Evolutionary conservation across 2,797 vertebrate genomes (phyloP).

Genomic region (Odontamblyopus lacepedii): DNA sequence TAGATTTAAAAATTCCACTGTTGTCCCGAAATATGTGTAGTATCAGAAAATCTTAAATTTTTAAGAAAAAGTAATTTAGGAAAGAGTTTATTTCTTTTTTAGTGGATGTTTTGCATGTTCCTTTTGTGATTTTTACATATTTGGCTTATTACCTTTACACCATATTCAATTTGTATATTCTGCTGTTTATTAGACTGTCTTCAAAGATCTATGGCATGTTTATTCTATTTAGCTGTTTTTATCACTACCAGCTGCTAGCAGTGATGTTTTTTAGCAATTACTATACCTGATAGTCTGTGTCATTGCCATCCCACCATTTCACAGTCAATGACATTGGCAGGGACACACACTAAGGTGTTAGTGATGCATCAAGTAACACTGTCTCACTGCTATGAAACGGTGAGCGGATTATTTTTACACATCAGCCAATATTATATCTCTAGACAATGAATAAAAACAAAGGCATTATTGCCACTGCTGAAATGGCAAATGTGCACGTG

Average conservation of each 20-base stretch:
- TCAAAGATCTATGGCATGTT: slow-evolving; percentile 9
- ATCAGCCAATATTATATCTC: slow-evolving; percentile 13
- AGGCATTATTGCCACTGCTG: slow-evolving; percentile 4
- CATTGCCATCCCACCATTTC: slow-evolving; percentile 32
- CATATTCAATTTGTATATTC: background rate
- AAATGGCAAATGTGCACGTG: background rate
- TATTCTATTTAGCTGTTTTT: slow-evolving; percentile 5
- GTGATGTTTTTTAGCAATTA: slow-evolving; percentile 33
- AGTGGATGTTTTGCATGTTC: no score
- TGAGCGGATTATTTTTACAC: slow-evolving; percentile 23
- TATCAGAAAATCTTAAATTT: no score
- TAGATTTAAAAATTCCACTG: no score
- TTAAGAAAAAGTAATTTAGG: no score
- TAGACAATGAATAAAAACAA: slow-evolving; percentile 12
- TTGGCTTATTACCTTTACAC: background rate
- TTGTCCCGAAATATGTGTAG: no score
- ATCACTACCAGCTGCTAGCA: slow-evolving; percentile 1
- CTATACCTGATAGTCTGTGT: slow-evolving; percentile 24
- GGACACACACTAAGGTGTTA: slow-evolving; percentile 8
- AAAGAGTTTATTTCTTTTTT: no score
- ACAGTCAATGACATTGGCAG: slow-evolving; percentile 26
- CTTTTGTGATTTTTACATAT: no score
- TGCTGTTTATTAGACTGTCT: background rate
- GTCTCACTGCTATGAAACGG: slow-evolving; percentile 18
- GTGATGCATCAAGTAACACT: slow-evolving; percentile 29